Evolutionary conservation across 2,113 vertebrate genomes (phyloP).

Genomic region (Cricetomys ansorgei): DNA sequence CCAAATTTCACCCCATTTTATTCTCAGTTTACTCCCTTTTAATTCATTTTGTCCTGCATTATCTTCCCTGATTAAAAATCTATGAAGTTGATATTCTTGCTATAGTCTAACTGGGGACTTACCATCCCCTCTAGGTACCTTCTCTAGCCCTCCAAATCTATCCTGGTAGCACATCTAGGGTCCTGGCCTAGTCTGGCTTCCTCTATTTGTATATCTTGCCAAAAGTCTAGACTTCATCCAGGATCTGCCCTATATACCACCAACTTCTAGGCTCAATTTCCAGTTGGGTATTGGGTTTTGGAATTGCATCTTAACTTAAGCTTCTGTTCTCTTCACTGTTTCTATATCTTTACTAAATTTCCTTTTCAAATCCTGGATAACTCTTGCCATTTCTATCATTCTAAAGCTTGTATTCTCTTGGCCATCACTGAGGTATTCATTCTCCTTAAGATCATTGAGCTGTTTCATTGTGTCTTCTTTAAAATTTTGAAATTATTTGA

Average conservation of each 20-base stretch:
- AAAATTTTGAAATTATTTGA: no score
- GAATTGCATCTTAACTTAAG: neutral
- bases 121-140: neutral
- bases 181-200: neutral
- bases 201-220: neutral
- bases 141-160: neutral
- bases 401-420: neutral
- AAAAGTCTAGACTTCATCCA: neutral
- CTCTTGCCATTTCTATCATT: neutral
- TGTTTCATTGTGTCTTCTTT: neutral
- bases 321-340: neutral
- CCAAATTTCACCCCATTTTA: neutral
- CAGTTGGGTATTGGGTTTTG: neutral
- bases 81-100: neutral
- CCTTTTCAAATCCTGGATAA: neutral
- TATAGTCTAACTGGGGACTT: neutral
- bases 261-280: neutral
- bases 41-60: neutral
- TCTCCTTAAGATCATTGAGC: neutral
- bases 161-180: neutral
- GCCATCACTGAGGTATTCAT: neutral
- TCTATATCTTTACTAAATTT: neutral
- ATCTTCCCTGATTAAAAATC: neutral
- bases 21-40: conserved; percentile 1
- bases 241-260: neutral